phyloP scores from a whole-genome alignment of 1,140 invertebrate species.

The Asobara japonica region DNA sequence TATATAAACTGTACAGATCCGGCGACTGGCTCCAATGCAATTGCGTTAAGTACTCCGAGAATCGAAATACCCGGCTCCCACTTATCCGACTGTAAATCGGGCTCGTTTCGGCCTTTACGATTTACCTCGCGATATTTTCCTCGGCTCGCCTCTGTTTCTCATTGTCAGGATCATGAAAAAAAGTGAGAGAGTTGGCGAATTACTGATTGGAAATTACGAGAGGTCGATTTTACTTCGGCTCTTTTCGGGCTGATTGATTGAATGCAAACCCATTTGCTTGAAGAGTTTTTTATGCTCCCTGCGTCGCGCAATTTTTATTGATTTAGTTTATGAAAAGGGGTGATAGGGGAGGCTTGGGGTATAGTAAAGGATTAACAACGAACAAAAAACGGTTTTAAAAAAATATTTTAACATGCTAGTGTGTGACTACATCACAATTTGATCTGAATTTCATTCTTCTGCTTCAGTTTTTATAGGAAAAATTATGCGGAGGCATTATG shows the following conservation, averaged over 20 bases:
- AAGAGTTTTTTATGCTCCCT: background rate
- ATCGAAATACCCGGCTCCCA: slow-evolving; percentile 3
- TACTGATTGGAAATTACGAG: slow-evolving; percentile 1
- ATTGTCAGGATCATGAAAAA: background rate
- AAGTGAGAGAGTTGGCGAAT: background rate
- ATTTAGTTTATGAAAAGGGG: background rate
- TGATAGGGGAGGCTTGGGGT: background rate
- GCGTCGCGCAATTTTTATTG: background rate
- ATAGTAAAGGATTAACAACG: too few relatives aligned
- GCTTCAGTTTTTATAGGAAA: too few relatives aligned
- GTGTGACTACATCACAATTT: too few relatives aligned
- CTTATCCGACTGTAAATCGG: slow-evolving; percentile 31
- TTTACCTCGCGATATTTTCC: slow-evolving; percentile 22
- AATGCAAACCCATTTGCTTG: background rate
- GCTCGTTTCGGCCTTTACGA: slow-evolving; percentile 29
- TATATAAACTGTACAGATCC: background rate
- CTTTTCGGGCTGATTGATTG: background rate
- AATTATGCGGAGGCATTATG: too few relatives aligned
- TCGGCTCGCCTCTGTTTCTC: background rate
- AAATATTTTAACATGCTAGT: too few relatives aligned
- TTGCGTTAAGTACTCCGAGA: slow-evolving; percentile 29
- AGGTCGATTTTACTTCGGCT: background rate
- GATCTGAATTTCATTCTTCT: too few relatives aligned
- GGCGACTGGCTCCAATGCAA: slow-evolving; percentile 27
- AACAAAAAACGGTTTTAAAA: too few relatives aligned